A percentile compares a stretch with the other conserved stretches of the same genome.
Evolutionary conservation across 2,113 vertebrate genomes (phyloP).

Genomic region (Corythoichthys intestinalis): DNA sequence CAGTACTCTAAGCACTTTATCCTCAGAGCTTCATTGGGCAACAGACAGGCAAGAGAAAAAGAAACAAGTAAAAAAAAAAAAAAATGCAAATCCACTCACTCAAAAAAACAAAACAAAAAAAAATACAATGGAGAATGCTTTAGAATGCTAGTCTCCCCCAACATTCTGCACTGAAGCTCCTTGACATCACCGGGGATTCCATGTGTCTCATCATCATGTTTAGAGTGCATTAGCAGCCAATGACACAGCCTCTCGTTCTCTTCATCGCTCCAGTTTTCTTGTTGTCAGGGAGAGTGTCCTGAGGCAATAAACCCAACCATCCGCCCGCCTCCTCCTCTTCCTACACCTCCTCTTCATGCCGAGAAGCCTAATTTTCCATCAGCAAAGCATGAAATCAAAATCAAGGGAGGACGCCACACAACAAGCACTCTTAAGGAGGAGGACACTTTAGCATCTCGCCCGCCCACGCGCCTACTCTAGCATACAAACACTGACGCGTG

Average conservation of each 20-base stretch:
- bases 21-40: conserved; percentile 72
- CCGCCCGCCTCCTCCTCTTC: conserved; percentile 81
- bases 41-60: conserved; percentile 47
- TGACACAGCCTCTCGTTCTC: conserved; percentile 75
- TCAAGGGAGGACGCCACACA: conserved; percentile 88
- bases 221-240: conserved; percentile 91
- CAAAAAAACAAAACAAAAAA: conserved; percentile 43
- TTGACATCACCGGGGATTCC: conserved; percentile 80
- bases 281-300: conserved; percentile 94
- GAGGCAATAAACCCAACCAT: conserved; percentile 86
- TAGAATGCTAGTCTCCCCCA: conserved; percentile 63
- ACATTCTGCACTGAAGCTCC: conserved; percentile 58
- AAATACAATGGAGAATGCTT: conserved; percentile 60
- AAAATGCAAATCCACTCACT: conserved; percentile 68
- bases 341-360: conserved; percentile 85
- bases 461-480: conserved; percentile 24
- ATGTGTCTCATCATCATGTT: conserved; percentile 81
- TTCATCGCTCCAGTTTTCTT: conserved; percentile 88
- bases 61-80: conserved; percentile 37
- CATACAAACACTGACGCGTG: conserved; percentile 14
- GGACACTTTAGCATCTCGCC: conserved; percentile 78
- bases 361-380: conserved; percentile 94
- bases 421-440: conserved; percentile 81
- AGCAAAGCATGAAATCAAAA: conserved; percentile 99
- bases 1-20: conserved; percentile 74